Conservation (phyloP, 2,888 invertebrate species). For the Creontiades dilutus region DNA sequence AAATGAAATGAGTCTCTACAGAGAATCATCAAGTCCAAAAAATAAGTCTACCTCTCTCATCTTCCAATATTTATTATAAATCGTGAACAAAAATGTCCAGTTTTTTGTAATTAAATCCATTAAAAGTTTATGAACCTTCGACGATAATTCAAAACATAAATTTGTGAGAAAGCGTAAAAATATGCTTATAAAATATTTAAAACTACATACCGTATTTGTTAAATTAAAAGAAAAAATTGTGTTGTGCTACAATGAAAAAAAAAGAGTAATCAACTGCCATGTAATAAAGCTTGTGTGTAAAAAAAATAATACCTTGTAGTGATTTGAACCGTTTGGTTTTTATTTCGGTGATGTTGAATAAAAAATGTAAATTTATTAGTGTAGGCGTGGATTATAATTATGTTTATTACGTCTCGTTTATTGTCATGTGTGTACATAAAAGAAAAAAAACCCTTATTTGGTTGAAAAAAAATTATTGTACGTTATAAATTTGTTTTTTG, state of each 20-base stretch:
- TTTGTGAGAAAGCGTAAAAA: background rate
- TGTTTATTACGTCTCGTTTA: slow-evolving; percentile 26
- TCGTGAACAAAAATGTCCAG: too few species aligned
- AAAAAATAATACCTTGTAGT: background rate
- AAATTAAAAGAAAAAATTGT: background rate
- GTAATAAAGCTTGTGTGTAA: slow-evolving; percentile 51
- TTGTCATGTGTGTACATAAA: slow-evolving; percentile 21
- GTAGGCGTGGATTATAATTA: background rate
- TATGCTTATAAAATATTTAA: slow-evolving; percentile 12
- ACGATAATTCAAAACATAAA: background rate
- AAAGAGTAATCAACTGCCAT: slow-evolving; percentile 45
- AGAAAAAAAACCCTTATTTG: slow-evolving; percentile 31
- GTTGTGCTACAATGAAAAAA: slow-evolving; percentile 11
- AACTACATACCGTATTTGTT: background rate
- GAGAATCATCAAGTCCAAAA: background rate
- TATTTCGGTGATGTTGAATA: slow-evolving; percentile 5
- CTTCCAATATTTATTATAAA: background rate
- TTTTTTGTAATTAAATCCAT: background rate
- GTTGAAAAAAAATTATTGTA: slow-evolving; percentile 17
- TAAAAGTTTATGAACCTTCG: background rate
- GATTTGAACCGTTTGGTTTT: background rate
- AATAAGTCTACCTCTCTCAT: slow-evolving; percentile 18
- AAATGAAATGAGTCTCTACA: background rate
- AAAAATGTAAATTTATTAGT: slow-evolving; percentile 37
- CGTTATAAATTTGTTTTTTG: background rate